Evolutionary conservation across 2,797 vertebrate species (phyloP).

Genomic region (Labroides dimidiatus): DNA sequence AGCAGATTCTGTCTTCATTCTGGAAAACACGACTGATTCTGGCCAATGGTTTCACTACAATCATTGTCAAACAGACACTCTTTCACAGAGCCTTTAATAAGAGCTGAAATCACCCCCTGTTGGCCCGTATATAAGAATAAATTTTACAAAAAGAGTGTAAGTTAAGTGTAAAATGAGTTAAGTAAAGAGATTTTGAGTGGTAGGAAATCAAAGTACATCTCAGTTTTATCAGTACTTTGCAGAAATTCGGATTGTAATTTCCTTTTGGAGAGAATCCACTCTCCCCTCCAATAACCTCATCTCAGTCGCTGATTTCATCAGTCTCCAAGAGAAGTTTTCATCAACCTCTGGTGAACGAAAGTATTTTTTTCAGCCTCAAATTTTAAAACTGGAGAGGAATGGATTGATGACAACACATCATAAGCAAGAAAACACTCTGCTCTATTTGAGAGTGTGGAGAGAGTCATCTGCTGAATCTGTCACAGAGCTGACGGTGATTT

Average conservation of each 20-base stretch:
- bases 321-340: not conserved
- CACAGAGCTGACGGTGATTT: not conserved
- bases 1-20: too few species aligned
- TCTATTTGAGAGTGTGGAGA: not conserved
- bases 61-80: too few species aligned
- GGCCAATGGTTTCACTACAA: too few species aligned
- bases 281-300: slow-evolving; percentile 8
- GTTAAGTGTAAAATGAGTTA: too few species aligned
- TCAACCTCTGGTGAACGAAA: not conserved
- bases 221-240: too few species aligned
- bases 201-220: too few species aligned
- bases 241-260: slow-evolving; percentile 11
- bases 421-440: not conserved
- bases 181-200: too few species aligned
- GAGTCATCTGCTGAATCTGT: not conserved
- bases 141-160: too few species aligned
- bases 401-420: not conserved
- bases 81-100: too few species aligned
- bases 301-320: slow-evolving; percentile 9
- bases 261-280: not conserved
- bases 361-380: not conserved
- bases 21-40: too few species aligned
- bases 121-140: too few species aligned
- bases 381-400: not conserved
- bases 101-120: too few species aligned